Evolutionary conservation across 2,888 invertebrate genomes (phyloP).

Genomic region (Lumbricus terrestris): DNA sequence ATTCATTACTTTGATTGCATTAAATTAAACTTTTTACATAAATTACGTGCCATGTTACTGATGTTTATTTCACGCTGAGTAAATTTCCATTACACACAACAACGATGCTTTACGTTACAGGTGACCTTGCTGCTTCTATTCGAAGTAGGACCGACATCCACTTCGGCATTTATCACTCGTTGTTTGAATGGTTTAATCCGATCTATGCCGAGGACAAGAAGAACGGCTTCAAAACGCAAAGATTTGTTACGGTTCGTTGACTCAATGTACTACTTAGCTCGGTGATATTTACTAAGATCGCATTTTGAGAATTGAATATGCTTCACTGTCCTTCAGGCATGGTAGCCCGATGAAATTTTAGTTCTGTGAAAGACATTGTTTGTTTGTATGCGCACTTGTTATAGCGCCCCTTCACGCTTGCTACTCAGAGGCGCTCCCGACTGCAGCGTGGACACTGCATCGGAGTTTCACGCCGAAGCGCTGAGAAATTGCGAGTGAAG

Average conservation of each 20-base stretch:
- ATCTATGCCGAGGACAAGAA: conserved; percentile 50
- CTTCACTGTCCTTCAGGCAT: neutral
- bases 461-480: too few relatives aligned
- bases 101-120: conserved; percentile 43
- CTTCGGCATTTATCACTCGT: conserved; percentile 57
- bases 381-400: too few relatives aligned
- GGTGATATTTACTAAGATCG: neutral
- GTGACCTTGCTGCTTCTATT: conserved; percentile 48
- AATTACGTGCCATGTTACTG: neutral
- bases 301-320: neutral
- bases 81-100: neutral
- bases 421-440: too few relatives aligned
- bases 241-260: conserved; percentile 38
- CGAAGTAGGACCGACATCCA: conserved; percentile 62
- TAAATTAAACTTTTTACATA: neutral
- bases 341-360: too few relatives aligned
- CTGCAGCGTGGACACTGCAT: too few relatives aligned
- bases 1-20: neutral
- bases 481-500: too few relatives aligned
- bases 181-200: conserved; percentile 59
- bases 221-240: conserved; percentile 38
- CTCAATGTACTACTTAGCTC: neutral
- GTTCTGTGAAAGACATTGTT: neutral
- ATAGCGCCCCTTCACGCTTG: too few relatives aligned
- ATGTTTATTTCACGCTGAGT: too few relatives aligned